phyloP scores from a whole-genome alignment of 2,888 invertebrate genomes.

The Oegoconia quadripuncta region DNA sequence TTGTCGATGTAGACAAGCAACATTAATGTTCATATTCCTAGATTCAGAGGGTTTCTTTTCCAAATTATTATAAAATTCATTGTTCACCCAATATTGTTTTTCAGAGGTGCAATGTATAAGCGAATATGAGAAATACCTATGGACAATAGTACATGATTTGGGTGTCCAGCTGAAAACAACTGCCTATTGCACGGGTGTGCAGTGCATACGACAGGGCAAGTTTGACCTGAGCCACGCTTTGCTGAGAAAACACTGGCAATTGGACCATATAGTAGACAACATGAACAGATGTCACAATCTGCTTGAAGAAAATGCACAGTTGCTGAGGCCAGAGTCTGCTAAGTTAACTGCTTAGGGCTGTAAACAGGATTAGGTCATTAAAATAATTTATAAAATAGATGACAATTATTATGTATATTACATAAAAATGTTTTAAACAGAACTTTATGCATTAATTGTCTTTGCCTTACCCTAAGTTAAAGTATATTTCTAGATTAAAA shows the following conservation, averaged over 20 bases:
- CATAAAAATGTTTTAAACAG: not conserved
- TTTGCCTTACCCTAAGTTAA: not conserved
- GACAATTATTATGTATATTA: not conserved
- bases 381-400: not conserved
- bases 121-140: constrained; percentile 88
- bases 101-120: constrained; percentile 93
- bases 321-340: constrained; percentile 62
- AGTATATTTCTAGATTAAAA: too few species aligned
- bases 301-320: constrained; percentile 65
- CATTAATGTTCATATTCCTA: too few species aligned
- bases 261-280: constrained; percentile 83
- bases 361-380: constrained; percentile 7
- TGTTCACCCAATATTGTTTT: constrained; percentile 28
- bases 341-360: constrained; percentile 30
- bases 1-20: not conserved
- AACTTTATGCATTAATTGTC: not conserved
- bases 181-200: constrained; percentile 89
- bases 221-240: constrained; percentile 88
- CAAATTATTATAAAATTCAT: not conserved
- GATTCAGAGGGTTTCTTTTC: too few species aligned
- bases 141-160: constrained; percentile 88
- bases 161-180: constrained; percentile 88
- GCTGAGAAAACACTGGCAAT: constrained; percentile 89
- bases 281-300: constrained; percentile 78
- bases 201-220: constrained; percentile 90